Percentiles rank a stretch among this genome's conserved stretches.
These are phyloP conservation scores for Diadegma fenestrale DNA, from an alignment of 2,888 invertebrate species.

Conservation along the genomic window DNA sequence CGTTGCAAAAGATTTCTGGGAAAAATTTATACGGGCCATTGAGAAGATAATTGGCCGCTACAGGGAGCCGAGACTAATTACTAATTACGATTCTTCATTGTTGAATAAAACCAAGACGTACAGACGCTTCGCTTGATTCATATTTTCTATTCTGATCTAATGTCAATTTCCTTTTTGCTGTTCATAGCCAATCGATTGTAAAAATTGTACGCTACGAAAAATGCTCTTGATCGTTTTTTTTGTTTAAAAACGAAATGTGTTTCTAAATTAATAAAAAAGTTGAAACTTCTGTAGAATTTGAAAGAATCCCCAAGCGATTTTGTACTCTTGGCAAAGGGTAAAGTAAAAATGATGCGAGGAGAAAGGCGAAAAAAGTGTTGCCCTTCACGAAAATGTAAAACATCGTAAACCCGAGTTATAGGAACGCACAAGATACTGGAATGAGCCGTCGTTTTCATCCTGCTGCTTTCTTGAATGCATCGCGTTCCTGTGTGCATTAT, in stretches of 20 bases:
- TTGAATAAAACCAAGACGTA: slow-evolving; percentile 53
- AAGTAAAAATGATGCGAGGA: background rate
- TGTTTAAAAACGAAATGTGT: too few species aligned
- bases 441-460: slow-evolving; percentile 30
- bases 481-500: slow-evolving; percentile 65
- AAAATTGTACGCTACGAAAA: background rate
- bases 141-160: background rate
- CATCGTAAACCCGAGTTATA: slow-evolving; percentile 44
- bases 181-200: background rate
- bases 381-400: slow-evolving; percentile 47
- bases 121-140: background rate
- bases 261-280: background rate
- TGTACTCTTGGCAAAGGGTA: background rate
- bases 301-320: background rate
- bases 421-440: slow-evolving; percentile 25
- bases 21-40: slow-evolving; percentile 57
- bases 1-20: slow-evolving; percentile 64
- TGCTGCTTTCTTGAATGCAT: slow-evolving; percentile 37
- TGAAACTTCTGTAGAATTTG: background rate
- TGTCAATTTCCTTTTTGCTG: too few species aligned
- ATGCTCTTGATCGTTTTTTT: background rate
- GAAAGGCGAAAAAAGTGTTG: background rate
- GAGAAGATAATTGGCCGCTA: slow-evolving; percentile 56
- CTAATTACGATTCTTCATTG: slow-evolving; percentile 60
- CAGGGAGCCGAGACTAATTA: slow-evolving; percentile 59